Percentiles rank a stretch among this genome's conserved stretches.
Conservation (phyloP, 2,797 vertebrate genomes). For the Enteromius viviparus region DNA sequence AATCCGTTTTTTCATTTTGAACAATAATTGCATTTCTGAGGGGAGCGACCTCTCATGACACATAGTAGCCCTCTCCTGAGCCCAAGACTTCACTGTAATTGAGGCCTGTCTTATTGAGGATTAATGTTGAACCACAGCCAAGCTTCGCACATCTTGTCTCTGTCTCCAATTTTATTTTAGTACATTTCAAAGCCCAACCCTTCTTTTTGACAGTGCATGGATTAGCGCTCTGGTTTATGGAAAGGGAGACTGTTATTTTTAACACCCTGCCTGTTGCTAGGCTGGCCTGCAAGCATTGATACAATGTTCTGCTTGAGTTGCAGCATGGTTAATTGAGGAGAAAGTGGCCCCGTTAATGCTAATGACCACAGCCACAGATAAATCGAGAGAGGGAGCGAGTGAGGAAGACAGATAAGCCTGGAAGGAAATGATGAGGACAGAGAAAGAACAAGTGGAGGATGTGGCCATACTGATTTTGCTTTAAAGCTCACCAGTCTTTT, state of each 20-base stretch:
- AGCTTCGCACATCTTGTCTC: constrained; percentile 16
- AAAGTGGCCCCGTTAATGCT: constrained; percentile 10
- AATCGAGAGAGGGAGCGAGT: constrained; percentile 12
- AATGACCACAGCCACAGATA: not conserved
- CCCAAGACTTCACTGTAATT: constrained; percentile 13
- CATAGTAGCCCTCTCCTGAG: constrained; percentile 3
- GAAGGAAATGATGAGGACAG: not conserved
- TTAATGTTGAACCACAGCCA: constrained; percentile 11
- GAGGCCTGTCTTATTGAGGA: constrained; percentile 13
- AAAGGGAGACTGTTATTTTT: constrained; percentile 44
- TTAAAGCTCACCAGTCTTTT: not conserved
- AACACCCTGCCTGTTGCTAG: constrained; percentile 36
- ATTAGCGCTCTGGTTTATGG: constrained; percentile 32
- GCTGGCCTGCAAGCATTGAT: constrained; percentile 27
- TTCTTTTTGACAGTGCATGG: constrained; percentile 36
- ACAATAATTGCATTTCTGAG: constrained; percentile 49
- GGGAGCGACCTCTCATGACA: constrained; percentile 32
- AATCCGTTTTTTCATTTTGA: constrained; percentile 59
- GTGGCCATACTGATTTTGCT: not conserved
- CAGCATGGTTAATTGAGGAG: constrained; percentile 32
- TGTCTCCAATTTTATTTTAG: constrained; percentile 16
- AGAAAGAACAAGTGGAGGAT: not conserved
- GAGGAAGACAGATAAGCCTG: not conserved
- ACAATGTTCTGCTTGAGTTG: constrained; percentile 44
- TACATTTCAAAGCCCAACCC: constrained; percentile 32